Evolutionary conservation across 2,888 invertebrate species (phyloP).

Genomic region (Lampropteryx suffumata): DNA sequence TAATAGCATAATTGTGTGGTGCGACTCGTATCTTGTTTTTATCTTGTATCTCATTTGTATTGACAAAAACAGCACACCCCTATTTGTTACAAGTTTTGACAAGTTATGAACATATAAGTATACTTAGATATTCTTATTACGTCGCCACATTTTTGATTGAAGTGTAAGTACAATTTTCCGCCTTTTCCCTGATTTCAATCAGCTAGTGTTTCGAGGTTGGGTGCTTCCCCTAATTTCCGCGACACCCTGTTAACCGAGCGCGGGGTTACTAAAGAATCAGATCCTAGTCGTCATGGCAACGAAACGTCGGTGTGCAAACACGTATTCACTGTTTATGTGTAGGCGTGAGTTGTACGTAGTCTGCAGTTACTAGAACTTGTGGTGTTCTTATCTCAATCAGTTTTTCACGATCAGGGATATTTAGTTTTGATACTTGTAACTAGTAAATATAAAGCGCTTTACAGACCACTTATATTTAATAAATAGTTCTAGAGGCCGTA

Average conservation of each 20-base stretch:
- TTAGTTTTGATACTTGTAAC: constrained; percentile 44
- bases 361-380: constrained; percentile 64
- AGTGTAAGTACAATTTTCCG: constrained; percentile 68
- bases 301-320: constrained; percentile 51
- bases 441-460: too few relatives aligned
- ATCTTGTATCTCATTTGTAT: constrained; percentile 26
- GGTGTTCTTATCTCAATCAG: constrained; percentile 64
- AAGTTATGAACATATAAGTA: too few relatives aligned
- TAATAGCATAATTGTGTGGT: too few relatives aligned
- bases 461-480: too few relatives aligned
- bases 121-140: too few relatives aligned
- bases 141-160: constrained; percentile 33
- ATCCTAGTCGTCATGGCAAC: constrained; percentile 58
- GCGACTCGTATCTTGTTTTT: too few relatives aligned
- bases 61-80: too few relatives aligned
- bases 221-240: constrained; percentile 71
- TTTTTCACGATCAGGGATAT: constrained; percentile 42
- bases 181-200: constrained; percentile 65
- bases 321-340: constrained; percentile 50
- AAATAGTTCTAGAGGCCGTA: too few relatives aligned
- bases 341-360: constrained; percentile 60
- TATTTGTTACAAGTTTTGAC: too few relatives aligned
- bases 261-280: constrained; percentile 67
- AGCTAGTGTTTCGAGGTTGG: constrained; percentile 62
- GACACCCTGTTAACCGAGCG: constrained; percentile 73